Evolutionary conservation across 2,113 vertebrate genomes (phyloP), one percentile per base, ranked within the genome.

Genomic region (Pteronura brasiliensis): DNA sequence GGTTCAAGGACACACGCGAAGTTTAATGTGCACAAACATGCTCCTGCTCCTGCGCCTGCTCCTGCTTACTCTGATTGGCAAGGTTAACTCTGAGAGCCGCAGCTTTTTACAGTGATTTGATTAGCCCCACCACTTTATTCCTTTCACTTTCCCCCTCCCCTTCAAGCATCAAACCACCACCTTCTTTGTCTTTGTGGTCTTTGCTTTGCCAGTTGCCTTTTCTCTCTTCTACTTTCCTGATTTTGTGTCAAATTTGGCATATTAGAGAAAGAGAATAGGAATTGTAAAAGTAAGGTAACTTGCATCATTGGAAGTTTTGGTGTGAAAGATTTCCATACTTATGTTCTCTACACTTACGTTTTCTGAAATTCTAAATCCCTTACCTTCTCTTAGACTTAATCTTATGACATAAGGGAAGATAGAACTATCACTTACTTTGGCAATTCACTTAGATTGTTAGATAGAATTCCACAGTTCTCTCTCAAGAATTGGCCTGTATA

Each of bases 101-200:
- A 98, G 99, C 98, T 99, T 98, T 98, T 98, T 98, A 96, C 97
- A 99, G 98, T 99, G 99, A 99, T 99, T 99, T 99, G 99, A 99
- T 99, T 99, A 99, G 98, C 98, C 97, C 98, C 98, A 88, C 98
- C 98, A 93, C 98, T 99, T 98, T 98, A 98, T 98, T 98, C 98
- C 96, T 96, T 98, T 98, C 97, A 86, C 97, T 98, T 98, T 95
- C 88, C 97, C 98, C 98, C 42, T 7, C 97, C 96, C 96, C 84
- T 89, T 57, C 92, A 77, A 69, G 83, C 55, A 88, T 74, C 80
- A 93, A 95, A 97, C 98, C 92, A 98, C 98, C 97, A 98, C 98
- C 98, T 99, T 97, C 99, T 99, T 99, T 99, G 99, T 99, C 99
- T 99, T 99, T 99, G 98, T 96, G 97, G 95, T 98, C 98, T 97